phyloP scores from a whole-genome alignment of 2,797 vertebrate genomes.

The Hemitrygon akajei region DNA sequence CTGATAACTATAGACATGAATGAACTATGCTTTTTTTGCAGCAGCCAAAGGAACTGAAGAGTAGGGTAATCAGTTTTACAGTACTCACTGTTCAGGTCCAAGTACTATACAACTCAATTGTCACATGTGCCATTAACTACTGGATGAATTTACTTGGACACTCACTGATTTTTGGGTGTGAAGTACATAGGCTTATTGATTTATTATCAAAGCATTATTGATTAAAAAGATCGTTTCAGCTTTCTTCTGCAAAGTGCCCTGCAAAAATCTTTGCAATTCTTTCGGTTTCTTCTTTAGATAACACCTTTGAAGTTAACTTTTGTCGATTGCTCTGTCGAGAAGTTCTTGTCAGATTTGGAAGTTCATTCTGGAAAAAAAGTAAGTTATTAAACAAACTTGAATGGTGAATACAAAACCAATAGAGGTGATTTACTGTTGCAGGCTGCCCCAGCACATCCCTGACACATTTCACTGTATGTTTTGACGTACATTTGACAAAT shows the following conservation, averaged over 20 bases:
- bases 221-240: background rate
- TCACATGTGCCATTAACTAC: background rate
- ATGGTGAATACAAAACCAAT: background rate
- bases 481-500: no score
- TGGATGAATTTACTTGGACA: background rate
- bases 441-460: no score
- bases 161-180: background rate
- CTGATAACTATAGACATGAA: background rate
- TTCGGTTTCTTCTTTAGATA: conserved; percentile 51
- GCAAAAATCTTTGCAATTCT: conserved; percentile 64
- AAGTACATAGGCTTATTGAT: background rate
- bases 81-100: background rate
- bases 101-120: background rate
- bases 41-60: background rate
- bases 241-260: conserved; percentile 47
- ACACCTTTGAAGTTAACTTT: background rate
- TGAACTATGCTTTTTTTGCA: background rate
- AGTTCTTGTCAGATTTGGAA: background rate
- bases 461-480: no score
- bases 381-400: background rate
- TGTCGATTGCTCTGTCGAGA: conserved; percentile 39
- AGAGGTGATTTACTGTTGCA: background rate
- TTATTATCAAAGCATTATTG: background rate
- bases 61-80: background rate
- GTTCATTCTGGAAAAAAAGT: background rate